Base-by-base conservation (phyloP, 2,113 vertebrate species). In the Gambusia holbrooki region DNA sequence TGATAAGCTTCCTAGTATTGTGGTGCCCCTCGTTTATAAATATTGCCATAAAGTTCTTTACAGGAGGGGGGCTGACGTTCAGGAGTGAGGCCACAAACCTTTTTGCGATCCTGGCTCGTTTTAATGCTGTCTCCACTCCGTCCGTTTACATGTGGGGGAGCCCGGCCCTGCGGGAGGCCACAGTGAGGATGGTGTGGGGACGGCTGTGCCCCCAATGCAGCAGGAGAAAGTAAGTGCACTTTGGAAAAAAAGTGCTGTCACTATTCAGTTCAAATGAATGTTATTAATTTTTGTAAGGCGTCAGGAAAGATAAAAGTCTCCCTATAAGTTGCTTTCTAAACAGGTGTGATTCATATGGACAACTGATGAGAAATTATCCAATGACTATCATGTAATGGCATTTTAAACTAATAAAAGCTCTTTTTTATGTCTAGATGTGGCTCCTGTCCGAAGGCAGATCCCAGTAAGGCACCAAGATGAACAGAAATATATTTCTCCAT, bases 21-120 rank as follows among this genome's bases (percentile, higher is more conserved):
- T 94, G 94, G 94, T 62, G 77, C 40, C 93, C 93, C 0, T 93
- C 93, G n/a, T 93, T 93, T 45, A 28, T 93, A 2, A 93, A 94
- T 8, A 92, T 94, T 28, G 40, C 88, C 1, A n/a, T 93, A 10
- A 84, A 75, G 48, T 82, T 90, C 12, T 7, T 82, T 5, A 15
- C 33, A 1, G 76, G 77, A 8, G 15, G 30, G 3, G 89, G 92
- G 0, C 1, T 94, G 60, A 65, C 0, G 0, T 94, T 92, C 30
- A 86, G 78, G 11, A 94, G 92, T 69, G 90, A 93, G 58, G 92
- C 89, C 61, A 92, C 88, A 0, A 94, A 94, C 51, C 13, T 76
- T 1, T 93, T 94, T 48, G 80, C 90, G 14, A 92, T 84, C 72
- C 81, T 94, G 90, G 91, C 92, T 5, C 90, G 94, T 1, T 82